These are phyloP conservation scores for Dendroctonus valens DNA, from an alignment of 1,140 invertebrate species.

Conservation along the genomic window DNA sequence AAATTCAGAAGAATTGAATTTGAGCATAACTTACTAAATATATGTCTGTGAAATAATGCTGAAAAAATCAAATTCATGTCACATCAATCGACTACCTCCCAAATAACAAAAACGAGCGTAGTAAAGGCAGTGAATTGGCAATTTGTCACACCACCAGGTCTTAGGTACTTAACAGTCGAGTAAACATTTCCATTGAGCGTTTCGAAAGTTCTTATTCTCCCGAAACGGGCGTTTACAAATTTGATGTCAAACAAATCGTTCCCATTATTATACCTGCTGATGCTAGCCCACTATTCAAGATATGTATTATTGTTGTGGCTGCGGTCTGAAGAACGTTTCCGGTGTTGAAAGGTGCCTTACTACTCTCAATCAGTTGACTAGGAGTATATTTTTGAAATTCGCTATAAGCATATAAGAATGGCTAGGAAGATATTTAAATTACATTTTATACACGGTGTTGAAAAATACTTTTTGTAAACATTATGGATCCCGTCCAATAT, in stretches of 20 bases:
- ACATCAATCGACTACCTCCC: too few species aligned
- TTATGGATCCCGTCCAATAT: too few species aligned
- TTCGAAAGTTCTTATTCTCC: constrained; percentile 19
- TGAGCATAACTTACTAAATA: too few species aligned
- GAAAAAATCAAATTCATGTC: too few species aligned
- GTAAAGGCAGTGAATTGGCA: constrained; percentile 19
- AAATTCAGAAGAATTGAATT: too few species aligned
- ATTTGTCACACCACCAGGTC: constrained; percentile 14
- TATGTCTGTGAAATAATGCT: too few species aligned
- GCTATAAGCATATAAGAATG: too few species aligned
- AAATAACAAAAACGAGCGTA: not conserved
- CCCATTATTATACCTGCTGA: constrained; percentile 24
- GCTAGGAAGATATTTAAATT: too few species aligned
- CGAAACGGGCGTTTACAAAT: constrained; percentile 35
- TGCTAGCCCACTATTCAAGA: not conserved
- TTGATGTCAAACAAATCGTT: constrained; percentile 37
- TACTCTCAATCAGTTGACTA: too few species aligned
- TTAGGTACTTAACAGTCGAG: constrained; percentile 22
- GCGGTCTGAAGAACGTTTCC: constrained; percentile 18
- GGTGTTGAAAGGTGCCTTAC: constrained; percentile 26
- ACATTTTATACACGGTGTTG: too few species aligned
- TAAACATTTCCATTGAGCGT: constrained; percentile 27
- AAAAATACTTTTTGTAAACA: too few species aligned
- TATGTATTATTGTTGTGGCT: not conserved
- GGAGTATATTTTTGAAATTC: too few species aligned